Base-by-base conservation (phyloP, 2,113 vertebrate genomes). In the Progne subis region DNA sequence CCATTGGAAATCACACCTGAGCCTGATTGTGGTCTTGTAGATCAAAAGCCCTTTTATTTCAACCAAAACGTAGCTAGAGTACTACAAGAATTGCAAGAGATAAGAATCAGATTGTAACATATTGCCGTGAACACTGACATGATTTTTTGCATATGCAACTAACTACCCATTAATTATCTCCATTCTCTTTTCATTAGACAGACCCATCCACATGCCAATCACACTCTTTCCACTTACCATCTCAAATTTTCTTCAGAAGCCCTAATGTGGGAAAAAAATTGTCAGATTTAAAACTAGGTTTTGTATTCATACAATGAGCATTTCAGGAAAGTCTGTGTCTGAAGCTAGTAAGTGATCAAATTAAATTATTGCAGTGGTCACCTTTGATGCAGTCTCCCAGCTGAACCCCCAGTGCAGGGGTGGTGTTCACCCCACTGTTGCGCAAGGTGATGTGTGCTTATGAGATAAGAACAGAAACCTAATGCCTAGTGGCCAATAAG, bases 391-490 rank as follows among this genome's bases (percentile, higher is more conserved):
- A 41, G 31, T 7, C 32, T 24, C 23, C 20, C 29, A 32, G 31
- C 10, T 34, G 18, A 88, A 25, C 14, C 49, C 46, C 11, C 47
- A 18, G 8, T 5, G 10, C 6, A 61, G 21, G 25, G 6, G 2
- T 21, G 60, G 2, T 57, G 20, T 11, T 76, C 61, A 23, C 20
- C 46, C 46, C 15, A 52, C 13, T 3, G 0, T 6, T 46, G 26
- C 15, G 8, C 26, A 34, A 1, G 0, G 11, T 10, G 37, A 32
- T 25, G 14, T 44, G 39, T 6, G 9, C 16, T 10, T 39, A 17
- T 37, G 53, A 68, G 29, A n/a, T 7, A 14, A 82, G 32, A 84
- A n/a, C 16, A 75, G 61, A 84, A 76, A 37, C 18, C 24, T 71
- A 61, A 18, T 13, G 21, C 9, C 52, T 21, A 31, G 6, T 39